phyloP scores from a whole-genome alignment of 2,888 invertebrate species.

The Drosophila buzzatii region DNA sequence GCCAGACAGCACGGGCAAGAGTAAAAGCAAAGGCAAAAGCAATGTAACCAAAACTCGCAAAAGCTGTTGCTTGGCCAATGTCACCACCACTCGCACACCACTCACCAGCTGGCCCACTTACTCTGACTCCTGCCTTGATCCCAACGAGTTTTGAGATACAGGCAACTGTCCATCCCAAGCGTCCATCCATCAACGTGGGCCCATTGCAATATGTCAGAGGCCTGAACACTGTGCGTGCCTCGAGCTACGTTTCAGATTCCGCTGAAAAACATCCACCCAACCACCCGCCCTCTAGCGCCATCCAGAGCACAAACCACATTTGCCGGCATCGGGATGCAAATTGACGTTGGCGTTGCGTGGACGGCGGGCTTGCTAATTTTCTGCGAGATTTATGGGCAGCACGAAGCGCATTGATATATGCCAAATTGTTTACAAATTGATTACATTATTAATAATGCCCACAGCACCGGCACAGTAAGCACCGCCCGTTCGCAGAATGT shows the following conservation, averaged over 20 bases:
- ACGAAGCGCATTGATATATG: constrained; percentile 77
- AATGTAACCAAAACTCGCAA: constrained; percentile 31
- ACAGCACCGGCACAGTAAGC: constrained; percentile 17
- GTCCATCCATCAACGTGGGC: constrained; percentile 69
- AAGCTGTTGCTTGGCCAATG: constrained; percentile 18
- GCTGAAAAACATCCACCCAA: constrained; percentile 5
- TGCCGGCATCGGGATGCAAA: constrained; percentile 52
- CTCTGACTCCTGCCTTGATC: neutral
- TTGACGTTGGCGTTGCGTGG: constrained; percentile 57
- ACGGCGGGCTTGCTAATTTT: constrained; percentile 65
- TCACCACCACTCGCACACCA: constrained; percentile 15
- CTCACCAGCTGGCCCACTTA: constrained; percentile 1
- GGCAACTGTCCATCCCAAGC: constrained; percentile 61
- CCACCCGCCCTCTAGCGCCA: neutral
- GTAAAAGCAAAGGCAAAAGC: constrained; percentile 27
- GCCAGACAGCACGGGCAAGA: constrained; percentile 26
- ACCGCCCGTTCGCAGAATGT: constrained; percentile 26
- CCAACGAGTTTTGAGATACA: constrained; percentile 37
- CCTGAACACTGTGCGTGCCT: constrained; percentile 35
- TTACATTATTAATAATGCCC: constrained; percentile 79
- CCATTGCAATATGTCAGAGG: constrained; percentile 72
- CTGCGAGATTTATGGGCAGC: constrained; percentile 70
- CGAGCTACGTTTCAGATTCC: neutral
- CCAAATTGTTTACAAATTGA: constrained; percentile 80
- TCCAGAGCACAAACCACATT: neutral